Percentiles rank a stretch among this genome's conserved stretches.
Evolutionary conservation across 1,140 invertebrate species (phyloP).

Genomic region (Halyomorpha halys): DNA sequence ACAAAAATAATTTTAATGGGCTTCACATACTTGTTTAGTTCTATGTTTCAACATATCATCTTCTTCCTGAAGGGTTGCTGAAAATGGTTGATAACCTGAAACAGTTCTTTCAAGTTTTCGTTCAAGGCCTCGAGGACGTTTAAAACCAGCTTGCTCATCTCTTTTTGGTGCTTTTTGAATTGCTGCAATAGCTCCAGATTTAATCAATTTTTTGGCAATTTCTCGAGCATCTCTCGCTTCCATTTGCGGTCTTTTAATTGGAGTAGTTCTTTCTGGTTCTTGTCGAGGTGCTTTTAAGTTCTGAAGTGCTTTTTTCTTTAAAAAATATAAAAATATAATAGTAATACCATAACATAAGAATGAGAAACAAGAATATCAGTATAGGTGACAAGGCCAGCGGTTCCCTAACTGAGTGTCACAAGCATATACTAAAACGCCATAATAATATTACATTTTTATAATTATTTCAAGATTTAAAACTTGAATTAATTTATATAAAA

Average conservation of each 20-base stretch:
- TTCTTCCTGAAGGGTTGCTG: constrained; percentile 64
- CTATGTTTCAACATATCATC: constrained; percentile 36
- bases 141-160: constrained; percentile 57
- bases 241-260: constrained; percentile 47
- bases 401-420: too few relatives aligned
- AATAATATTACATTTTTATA: too few relatives aligned
- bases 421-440: too few relatives aligned
- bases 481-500: too few relatives aligned
- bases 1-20: background rate
- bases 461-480: too few relatives aligned
- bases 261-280: constrained; percentile 63
- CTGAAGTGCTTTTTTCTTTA: constrained; percentile 81
- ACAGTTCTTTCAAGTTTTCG: constrained; percentile 44
- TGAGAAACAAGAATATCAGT: background rate
- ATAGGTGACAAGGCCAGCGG: background rate
- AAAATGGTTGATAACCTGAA: constrained; percentile 82
- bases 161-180: constrained; percentile 63
- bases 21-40: constrained; percentile 2
- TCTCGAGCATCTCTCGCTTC: constrained; percentile 88
- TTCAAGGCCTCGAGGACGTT: constrained; percentile 51
- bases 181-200: constrained; percentile 82
- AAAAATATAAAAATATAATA: constrained; percentile 24
- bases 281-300: constrained; percentile 78
- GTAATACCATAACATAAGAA: too few relatives aligned
- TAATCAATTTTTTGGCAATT: constrained; percentile 87